Percentiles rank a stretch among this genome's conserved stretches.
Conservation (phyloP, 2,113 vertebrate genomes). For the Chaetodon trifascialis region DNA sequence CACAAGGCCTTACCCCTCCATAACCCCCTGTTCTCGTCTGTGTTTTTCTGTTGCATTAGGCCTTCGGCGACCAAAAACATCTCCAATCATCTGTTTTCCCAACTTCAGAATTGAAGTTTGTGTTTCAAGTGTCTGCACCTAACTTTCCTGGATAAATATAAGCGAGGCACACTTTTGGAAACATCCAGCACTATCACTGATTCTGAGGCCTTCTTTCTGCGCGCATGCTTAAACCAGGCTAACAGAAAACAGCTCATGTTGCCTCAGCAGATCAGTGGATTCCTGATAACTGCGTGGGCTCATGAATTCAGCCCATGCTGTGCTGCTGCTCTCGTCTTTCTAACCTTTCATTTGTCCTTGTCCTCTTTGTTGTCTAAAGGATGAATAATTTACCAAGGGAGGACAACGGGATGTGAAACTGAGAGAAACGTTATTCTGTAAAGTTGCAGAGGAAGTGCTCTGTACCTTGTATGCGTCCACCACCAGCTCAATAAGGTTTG, state of each 20-base stretch:
- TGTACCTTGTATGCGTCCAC: slow-evolving; percentile 95
- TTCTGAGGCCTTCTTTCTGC: not conserved
- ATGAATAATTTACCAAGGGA: not conserved
- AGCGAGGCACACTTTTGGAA: not conserved
- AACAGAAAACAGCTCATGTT: slow-evolving; percentile 29
- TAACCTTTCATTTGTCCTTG: slow-evolving; percentile 11
- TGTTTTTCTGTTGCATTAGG: slow-evolving; percentile 34
- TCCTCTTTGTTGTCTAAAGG: slow-evolving; percentile 29
- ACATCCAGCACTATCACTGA: not conserved
- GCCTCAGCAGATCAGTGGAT: slow-evolving; percentile 3
- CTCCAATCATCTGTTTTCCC: slow-evolving; percentile 7
- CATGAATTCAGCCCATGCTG: slow-evolving; percentile 37
- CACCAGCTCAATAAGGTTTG: slow-evolving; percentile 96
- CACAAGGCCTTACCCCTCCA: slow-evolving; percentile 19
- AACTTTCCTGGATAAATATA: not conserved
- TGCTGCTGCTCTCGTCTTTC: slow-evolving; percentile 6
- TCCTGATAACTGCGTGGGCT: slow-evolving; percentile 26
- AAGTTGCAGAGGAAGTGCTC: not conserved
- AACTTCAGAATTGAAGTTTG: slow-evolving; percentile 1
- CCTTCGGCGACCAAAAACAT: slow-evolving; percentile 1
- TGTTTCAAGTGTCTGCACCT: not conserved
- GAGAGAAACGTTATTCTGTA: not conserved
- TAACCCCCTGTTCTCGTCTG: slow-evolving; percentile 50
- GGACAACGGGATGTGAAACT: not conserved
- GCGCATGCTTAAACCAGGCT: slow-evolving; percentile 6